These are phyloP conservation scores for Helicoverpa zea DNA, from an alignment of 1,140 invertebrate genomes.

Conservation along the genomic window DNA sequence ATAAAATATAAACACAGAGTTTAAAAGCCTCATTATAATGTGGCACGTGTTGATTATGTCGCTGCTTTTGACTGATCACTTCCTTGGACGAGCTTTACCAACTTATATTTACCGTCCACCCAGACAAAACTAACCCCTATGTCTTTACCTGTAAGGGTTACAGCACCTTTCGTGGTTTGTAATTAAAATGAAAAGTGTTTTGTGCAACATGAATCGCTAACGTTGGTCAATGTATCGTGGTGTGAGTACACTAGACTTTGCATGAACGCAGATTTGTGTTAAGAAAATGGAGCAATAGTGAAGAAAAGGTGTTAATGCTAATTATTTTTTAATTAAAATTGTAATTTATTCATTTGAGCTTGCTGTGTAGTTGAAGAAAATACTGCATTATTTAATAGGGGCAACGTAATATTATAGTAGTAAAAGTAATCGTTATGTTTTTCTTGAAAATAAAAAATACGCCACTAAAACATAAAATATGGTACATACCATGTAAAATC, in stretches of 20 bases:
- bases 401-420: too few species aligned
- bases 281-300: slow-evolving; percentile 33
- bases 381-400: neutral
- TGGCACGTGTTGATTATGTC: slow-evolving; percentile 61
- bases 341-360: slow-evolving; percentile 9
- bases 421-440: too few species aligned
- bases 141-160: neutral
- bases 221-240: slow-evolving; percentile 11
- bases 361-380: slow-evolving; percentile 8
- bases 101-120: slow-evolving; percentile 14
- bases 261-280: slow-evolving; percentile 41
- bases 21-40: slow-evolving; percentile 63
- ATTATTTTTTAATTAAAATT: slow-evolving; percentile 12
- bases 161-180: neutral
- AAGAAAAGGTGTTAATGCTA: slow-evolving; percentile 17
- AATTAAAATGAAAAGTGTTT: slow-evolving; percentile 41
- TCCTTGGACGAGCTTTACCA: slow-evolving; percentile 51
- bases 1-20: slow-evolving; percentile 49
- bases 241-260: slow-evolving; percentile 19
- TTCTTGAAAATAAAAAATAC: too few species aligned
- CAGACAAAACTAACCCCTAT: neutral
- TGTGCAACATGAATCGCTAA: slow-evolving; percentile 45
- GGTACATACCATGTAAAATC: too few species aligned
- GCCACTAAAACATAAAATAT: too few species aligned
- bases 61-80: slow-evolving; percentile 62